Conservation (phyloP, 1,140 invertebrate genomes). For the Aphaenogaster floridana region DNA sequence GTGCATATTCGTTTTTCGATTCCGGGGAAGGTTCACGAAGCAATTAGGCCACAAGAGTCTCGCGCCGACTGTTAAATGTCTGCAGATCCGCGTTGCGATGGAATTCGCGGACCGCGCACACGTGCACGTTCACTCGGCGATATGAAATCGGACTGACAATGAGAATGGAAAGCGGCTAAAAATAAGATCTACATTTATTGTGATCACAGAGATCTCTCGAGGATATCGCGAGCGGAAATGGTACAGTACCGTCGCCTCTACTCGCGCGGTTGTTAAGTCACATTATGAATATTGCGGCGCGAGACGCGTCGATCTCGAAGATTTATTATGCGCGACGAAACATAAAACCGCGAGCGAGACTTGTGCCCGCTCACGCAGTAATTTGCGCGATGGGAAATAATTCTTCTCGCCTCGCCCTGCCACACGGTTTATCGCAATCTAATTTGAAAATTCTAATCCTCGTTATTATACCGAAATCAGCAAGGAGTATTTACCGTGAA, state of each 20-base stretch:
- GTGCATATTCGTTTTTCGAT: slow-evolving; percentile 2
- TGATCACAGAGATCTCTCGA: neutral
- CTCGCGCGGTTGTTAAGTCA: neutral
- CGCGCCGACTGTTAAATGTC: neutral
- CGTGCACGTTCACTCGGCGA: neutral
- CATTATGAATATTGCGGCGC: slow-evolving; percentile 16
- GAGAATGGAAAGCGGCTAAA: slow-evolving; percentile 4
- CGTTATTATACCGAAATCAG: slow-evolving; percentile 6
- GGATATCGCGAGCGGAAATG: neutral
- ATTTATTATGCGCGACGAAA: slow-evolving; percentile 26
- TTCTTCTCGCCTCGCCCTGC: neutral
- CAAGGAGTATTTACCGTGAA: slow-evolving; percentile 43
- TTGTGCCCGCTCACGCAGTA: neutral
- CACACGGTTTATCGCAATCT: neutral
- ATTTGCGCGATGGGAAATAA: slow-evolving; percentile 16
- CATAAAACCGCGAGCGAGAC: neutral
- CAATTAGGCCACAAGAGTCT: slow-evolving; percentile 16
- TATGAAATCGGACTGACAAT: slow-evolving; percentile 27
- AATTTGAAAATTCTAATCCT: slow-evolving; percentile 48
- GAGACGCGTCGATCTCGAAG: slow-evolving; percentile 16
- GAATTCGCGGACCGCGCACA: neutral
- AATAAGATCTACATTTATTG: slow-evolving; percentile 30
- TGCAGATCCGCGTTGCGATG: neutral
- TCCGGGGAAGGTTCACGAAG: neutral
- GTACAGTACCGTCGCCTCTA: neutral